Evolutionary conservation across 2,113 vertebrate species (phyloP).

Genomic region (Rattus norvegicus): DNA sequence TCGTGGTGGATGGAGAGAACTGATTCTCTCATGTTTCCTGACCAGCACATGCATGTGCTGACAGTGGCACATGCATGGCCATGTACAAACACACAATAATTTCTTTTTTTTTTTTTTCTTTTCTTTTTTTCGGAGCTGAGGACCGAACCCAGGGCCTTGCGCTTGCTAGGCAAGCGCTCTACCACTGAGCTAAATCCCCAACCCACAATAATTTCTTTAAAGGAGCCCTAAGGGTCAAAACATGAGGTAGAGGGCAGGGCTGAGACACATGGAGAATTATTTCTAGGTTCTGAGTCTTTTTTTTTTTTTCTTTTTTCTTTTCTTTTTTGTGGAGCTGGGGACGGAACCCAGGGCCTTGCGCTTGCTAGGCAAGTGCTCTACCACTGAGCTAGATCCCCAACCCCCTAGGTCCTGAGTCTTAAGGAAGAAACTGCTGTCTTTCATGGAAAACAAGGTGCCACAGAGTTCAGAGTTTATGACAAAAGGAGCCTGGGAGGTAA

Average conservation of each 20-base stretch:
- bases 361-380: no score
- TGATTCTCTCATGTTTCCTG: background rate
- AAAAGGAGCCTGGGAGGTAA: background rate
- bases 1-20: background rate
- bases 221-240: background rate
- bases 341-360: no score
- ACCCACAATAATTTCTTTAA: background rate
- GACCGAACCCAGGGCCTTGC: no score
- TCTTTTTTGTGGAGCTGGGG: no score
- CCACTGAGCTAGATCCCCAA: no score
- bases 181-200: no score
- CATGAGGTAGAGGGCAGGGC: background rate
- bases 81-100: background rate
- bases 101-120: no score
- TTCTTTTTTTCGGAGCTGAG: no score
- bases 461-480: background rate
- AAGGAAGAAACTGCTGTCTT: background rate
- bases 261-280: background rate
- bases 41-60: background rate
- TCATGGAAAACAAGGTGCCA: background rate
- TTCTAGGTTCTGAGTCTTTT: background rate
- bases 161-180: no score
- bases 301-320: background rate
- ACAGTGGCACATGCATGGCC: background rate
- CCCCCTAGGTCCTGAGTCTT: background rate